Percentiles rank a stretch among this genome's conserved stretches.
Evolutionary conservation across 2,113 vertebrate genomes (phyloP).

Genomic region (Pelvicachromis taeniatus): DNA sequence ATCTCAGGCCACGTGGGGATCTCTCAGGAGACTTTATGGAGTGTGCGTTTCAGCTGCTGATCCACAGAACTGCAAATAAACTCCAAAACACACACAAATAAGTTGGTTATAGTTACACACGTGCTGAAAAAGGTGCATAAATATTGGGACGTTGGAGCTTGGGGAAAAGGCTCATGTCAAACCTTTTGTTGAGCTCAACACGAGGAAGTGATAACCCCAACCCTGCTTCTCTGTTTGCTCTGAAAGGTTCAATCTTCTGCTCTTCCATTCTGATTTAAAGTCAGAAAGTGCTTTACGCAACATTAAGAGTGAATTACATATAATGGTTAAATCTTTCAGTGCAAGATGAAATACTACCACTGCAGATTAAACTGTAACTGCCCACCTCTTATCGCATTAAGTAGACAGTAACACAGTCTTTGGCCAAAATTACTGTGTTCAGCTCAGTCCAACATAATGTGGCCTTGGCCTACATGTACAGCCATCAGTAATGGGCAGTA

Average conservation of each 20-base stretch:
- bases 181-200: neutral
- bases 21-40: neutral
- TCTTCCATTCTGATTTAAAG: neutral
- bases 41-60: neutral
- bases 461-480: slow-evolving; percentile 40
- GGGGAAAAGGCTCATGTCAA: neutral
- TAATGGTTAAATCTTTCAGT: neutral
- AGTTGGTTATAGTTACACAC: neutral
- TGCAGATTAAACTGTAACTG: neutral
- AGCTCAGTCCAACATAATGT: neutral
- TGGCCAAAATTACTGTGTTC: neutral
- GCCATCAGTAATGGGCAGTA: neutral
- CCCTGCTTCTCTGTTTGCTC: neutral
- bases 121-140: slow-evolving; percentile 20
- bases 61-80: neutral
- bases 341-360: neutral
- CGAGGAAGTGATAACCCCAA: neutral
- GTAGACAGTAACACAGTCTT: neutral
- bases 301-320: neutral
- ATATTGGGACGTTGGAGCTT: slow-evolving; percentile 27
- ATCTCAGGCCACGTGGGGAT: slow-evolving; percentile 14
- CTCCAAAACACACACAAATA: neutral
- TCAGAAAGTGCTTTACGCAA: neutral
- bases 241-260: neutral
- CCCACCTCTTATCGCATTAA: neutral